A percentile compares a stretch with the other conserved stretches of the same genome.
Conservation (phyloP, 2,797 vertebrate genomes). For the Hipposideros larvatus region DNA sequence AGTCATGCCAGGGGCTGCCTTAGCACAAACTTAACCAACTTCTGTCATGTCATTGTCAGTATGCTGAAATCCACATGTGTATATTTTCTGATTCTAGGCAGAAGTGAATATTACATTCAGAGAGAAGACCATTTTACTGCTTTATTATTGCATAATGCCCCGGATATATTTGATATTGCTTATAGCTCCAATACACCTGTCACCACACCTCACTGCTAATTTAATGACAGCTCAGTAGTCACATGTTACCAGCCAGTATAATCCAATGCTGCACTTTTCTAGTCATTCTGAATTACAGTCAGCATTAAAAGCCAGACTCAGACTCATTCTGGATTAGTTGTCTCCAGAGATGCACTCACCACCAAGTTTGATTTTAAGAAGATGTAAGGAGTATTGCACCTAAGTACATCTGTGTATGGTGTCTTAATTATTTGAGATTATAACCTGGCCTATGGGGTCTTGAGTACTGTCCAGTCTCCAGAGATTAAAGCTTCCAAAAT, state of each 20-base stretch:
- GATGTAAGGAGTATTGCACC: background rate
- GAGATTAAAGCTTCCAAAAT: background rate
- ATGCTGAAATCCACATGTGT: conserved; percentile 64
- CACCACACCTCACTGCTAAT: conserved; percentile 54
- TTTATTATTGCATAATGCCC: conserved; percentile 70
- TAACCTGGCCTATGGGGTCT: background rate
- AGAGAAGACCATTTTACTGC: conserved; percentile 44
- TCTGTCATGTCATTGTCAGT: conserved; percentile 57
- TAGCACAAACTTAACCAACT: conserved; percentile 40
- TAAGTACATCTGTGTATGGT: background rate
- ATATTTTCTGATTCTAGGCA: conserved; percentile 75
- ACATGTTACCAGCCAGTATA: background rate
- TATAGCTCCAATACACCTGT: conserved; percentile 64
- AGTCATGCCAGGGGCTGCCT: conserved; percentile 50
- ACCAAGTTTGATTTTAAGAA: conserved; percentile 58
- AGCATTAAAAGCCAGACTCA: conserved; percentile 20
- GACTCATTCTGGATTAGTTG: background rate
- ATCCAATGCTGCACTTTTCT: conserved; percentile 1
- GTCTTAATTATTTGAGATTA: conserved; percentile 8
- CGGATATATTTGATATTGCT: conserved; percentile 65
- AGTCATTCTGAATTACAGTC: conserved; percentile 63
- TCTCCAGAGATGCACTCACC: conserved; percentile 22
- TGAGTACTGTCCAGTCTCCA: background rate
- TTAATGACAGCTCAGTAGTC: conserved; percentile 55
- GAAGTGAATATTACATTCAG: conserved; percentile 59